A percentile compares a stretch with the other conserved stretches of the same genome.
Evolutionary conservation across 2,113 vertebrate genomes (phyloP).

Genomic region (Aramus guarauna): DNA sequence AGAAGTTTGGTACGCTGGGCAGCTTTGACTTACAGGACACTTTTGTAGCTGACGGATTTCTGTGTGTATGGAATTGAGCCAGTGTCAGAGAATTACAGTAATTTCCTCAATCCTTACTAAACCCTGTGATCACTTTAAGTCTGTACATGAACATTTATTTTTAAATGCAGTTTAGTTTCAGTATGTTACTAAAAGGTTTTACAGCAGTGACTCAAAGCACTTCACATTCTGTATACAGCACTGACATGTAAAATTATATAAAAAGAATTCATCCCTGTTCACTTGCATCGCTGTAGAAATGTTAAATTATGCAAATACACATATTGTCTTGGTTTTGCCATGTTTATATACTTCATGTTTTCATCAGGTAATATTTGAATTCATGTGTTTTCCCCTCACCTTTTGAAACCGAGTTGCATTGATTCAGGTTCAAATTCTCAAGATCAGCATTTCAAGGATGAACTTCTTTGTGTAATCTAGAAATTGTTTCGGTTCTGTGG

Average conservation of each 20-base stretch:
- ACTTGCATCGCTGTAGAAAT: neutral
- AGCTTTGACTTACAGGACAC: neutral
- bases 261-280: neutral
- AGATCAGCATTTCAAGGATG: neutral
- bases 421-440: neutral
- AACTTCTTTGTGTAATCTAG: neutral
- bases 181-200: neutral
- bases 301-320: neutral
- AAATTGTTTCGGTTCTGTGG: neutral
- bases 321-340: neutral
- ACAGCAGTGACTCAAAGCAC: neutral
- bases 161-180: neutral
- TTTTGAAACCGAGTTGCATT: neutral
- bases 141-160: neutral
- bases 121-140: neutral
- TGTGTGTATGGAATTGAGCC: neutral
- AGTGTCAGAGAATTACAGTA: neutral
- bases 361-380: neutral
- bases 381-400: neutral
- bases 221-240: neutral
- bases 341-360: neutral
- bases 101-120: neutral
- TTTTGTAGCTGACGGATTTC: neutral
- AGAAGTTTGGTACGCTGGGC: neutral
- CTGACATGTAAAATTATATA: neutral